These are phyloP conservation scores for Formica selysi DNA, from an alignment of 1,140 invertebrate genomes.

Conservation along the genomic window DNA sequence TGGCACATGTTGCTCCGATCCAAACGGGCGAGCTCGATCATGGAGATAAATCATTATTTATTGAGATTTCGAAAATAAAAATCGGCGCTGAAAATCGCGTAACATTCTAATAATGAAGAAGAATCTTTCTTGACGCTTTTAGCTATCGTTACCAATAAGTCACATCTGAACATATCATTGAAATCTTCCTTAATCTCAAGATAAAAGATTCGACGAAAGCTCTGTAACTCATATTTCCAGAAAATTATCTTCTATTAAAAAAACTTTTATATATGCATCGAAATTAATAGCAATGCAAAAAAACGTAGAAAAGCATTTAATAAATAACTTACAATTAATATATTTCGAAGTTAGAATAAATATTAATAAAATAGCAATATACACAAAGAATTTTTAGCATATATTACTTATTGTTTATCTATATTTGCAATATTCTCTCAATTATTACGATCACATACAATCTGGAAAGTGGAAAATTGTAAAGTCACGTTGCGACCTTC, in stretches of 20 bases:
- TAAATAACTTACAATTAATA: not conserved
- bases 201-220: not conserved
- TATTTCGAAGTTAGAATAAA: not conserved
- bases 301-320: not conserved
- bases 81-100: constrained; percentile 31
- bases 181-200: not conserved
- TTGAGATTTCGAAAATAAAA: not conserved
- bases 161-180: not conserved
- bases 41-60: constrained; percentile 6
- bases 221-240: not conserved
- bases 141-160: not conserved
- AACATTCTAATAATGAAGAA: constrained; percentile 55
- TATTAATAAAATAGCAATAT: not conserved
- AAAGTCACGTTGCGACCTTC: not conserved
- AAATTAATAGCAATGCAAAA: not conserved
- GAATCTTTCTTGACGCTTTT: not conserved
- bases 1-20: constrained; percentile 14
- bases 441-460: not conserved
- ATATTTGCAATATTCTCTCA: not conserved
- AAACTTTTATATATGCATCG: not conserved
- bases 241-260: not conserved
- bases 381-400: not conserved
- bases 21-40: not conserved
- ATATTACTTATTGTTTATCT: not conserved
- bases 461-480: not conserved